Evolutionary conservation across 2,797 vertebrate genomes (phyloP), one percentile per base, ranked within the genome.

Genomic region (Carapus acus): DNA sequence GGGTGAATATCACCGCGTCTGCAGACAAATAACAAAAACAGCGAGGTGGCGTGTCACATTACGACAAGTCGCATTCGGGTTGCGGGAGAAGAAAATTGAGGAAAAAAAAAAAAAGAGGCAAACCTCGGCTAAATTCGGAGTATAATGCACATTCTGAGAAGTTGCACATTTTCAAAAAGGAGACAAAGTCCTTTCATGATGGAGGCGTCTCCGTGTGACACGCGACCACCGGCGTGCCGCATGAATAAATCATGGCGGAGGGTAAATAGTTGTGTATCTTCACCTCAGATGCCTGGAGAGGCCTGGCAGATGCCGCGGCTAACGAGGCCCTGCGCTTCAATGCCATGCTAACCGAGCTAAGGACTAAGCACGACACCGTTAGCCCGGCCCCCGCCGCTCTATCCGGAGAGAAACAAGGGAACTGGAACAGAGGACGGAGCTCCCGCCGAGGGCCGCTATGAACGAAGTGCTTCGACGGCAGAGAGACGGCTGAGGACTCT

Each of bases 191-290:
- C 65, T 80, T 83, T 85, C 65, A 75, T 80, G 79, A 76, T 64
- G 65, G 79, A 83, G 70, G 80, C 58, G 76, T 83, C 72, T 74
- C 77, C 67, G 68, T 83, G 77, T 79, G 83, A 86, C 86, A 84
- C 68, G 77, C 62, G 68, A 85, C 83, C 83, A 80, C 74, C 79
- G 67, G 75, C 55, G 73, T 70, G 71, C 48, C 65, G 64, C 62
- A 87, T 88, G 83, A 88, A 89, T 88, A 88, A 88, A 85, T 85
- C 86, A 88, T 87, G 41, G 16, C 4, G 43, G 72, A 70, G 72
- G 75, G 77, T 76, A 81, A 86, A 85, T 75, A 85, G 74, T 77
- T 85, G 75, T 80, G 79, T 62, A 70, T 79, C 76, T 73, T 74
- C 77, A 77, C 78, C 73, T 87, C 80, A 65, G 64, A 69, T 77